phyloP scores from a whole-genome alignment of 2,888 invertebrate species.

The Melanchra persicariae region DNA sequence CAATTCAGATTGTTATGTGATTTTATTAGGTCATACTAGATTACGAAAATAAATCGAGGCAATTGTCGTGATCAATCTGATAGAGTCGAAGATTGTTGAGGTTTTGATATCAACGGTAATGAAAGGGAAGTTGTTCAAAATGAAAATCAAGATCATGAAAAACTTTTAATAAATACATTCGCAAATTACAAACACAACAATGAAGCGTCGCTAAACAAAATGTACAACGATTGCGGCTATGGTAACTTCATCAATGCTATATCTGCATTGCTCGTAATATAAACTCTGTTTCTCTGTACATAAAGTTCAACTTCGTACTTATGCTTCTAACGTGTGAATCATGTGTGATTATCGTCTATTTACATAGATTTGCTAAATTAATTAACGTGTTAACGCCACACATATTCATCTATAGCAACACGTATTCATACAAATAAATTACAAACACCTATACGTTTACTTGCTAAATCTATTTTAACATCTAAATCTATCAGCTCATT shows the following conservation, averaged over 20 bases:
- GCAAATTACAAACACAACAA: conserved; percentile 85
- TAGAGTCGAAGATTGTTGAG: conserved; percentile 29
- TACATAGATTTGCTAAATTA: conserved; percentile 78
- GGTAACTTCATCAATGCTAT: conserved; percentile 60
- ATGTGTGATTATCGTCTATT: conserved; percentile 77
- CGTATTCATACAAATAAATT: conserved; percentile 68
- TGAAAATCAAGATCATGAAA: conserved; percentile 74
- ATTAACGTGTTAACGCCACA: conserved; percentile 70
- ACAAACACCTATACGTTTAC: conserved; percentile 62
- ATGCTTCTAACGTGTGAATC: conserved; percentile 60
- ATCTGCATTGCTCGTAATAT: conserved; percentile 47
- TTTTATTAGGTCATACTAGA: conserved; percentile 66
- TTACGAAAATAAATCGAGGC: conserved; percentile 57
- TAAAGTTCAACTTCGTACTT: conserved; percentile 50
- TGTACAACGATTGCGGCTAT: conserved; percentile 66
- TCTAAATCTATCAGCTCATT: conserved; percentile 59
- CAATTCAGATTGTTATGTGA: conserved; percentile 73
- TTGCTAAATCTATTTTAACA: conserved; percentile 60
- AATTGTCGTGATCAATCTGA: conserved; percentile 48
- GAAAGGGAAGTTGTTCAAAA: conserved; percentile 12
- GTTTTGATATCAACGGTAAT: conserved; percentile 9
- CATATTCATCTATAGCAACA: conserved; percentile 65
- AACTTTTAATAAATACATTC: conserved; percentile 86
- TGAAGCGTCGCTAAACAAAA: conserved; percentile 72
- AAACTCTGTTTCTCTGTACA: conserved; percentile 42